phyloP scores from a whole-genome alignment of 2,888 invertebrate species.

The Terebella lapidaria region DNA sequence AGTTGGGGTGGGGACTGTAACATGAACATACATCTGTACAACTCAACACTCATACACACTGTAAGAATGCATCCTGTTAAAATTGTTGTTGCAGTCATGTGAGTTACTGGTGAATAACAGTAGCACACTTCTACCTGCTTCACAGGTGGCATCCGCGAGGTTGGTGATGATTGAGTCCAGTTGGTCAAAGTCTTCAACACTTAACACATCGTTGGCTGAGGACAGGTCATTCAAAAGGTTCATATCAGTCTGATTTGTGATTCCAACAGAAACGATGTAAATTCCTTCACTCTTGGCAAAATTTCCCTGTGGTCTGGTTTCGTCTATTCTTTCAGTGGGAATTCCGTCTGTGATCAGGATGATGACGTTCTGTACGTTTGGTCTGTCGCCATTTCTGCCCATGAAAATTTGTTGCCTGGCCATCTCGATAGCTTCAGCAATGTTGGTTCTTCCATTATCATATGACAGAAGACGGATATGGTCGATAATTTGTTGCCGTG shows the following conservation, averaged over 20 bases:
- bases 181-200: no score
- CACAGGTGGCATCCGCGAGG: no score
- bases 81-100: no score
- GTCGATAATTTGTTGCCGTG: constrained; percentile 24
- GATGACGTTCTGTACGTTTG: neutral
- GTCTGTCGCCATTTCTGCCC: neutral
- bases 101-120: no score
- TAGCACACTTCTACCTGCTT: no score
- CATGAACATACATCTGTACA: no score
- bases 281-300: neutral
- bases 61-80: no score
- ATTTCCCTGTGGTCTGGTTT: neutral
- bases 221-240: neutral
- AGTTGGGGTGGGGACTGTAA: no score
- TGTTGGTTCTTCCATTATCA: constrained; percentile 40
- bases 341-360: neutral
- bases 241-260: neutral
- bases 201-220: neutral
- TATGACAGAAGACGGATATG: constrained; percentile 22
- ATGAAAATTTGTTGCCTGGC: constrained; percentile 28
- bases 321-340: neutral
- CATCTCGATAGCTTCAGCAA: constrained; percentile 32
- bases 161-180: neutral
- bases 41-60: no score
- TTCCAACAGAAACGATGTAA: neutral